Evolutionary conservation across 2,797 vertebrate genomes (phyloP).

Genomic region (Phylloscopus collybita): DNA sequence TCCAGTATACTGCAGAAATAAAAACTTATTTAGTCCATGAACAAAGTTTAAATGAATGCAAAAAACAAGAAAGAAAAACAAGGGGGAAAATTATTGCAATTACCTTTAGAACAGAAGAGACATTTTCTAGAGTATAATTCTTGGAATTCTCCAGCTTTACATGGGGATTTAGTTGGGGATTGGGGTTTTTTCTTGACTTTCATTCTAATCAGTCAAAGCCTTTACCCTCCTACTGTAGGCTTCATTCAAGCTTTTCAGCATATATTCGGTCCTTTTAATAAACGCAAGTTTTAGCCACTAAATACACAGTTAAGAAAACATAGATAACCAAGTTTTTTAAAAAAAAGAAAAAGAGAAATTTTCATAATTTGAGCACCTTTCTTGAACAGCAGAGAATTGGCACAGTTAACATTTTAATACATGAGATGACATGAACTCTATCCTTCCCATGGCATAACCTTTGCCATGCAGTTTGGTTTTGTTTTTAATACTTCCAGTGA

Average conservation of each 20-base stretch:
- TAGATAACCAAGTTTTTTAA: neutral
- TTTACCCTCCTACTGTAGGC: neutral
- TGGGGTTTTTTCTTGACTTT: neutral
- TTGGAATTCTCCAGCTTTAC: neutral
- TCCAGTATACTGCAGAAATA: neutral
- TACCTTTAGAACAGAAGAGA: neutral
- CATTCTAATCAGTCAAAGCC: neutral
- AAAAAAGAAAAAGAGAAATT: accelerated
- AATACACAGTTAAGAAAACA: neutral
- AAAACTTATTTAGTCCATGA: neutral
- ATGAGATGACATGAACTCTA: neutral
- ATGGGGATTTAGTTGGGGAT: accelerated
- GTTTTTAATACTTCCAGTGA: too few relatives aligned
- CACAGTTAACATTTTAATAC: neutral
- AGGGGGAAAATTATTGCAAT: neutral
- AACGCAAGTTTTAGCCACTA: neutral
- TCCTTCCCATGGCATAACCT: neutral
- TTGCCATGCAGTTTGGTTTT: neutral
- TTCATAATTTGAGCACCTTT: neutral
- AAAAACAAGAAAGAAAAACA: neutral
- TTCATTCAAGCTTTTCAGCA: neutral
- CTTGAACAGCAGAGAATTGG: neutral
- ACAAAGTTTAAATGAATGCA: neutral
- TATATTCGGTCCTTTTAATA: neutral
- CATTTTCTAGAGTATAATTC: neutral